Evolutionary conservation across 1,140 invertebrate species (phyloP).

Genomic region (Ostrea denselamellosa): DNA sequence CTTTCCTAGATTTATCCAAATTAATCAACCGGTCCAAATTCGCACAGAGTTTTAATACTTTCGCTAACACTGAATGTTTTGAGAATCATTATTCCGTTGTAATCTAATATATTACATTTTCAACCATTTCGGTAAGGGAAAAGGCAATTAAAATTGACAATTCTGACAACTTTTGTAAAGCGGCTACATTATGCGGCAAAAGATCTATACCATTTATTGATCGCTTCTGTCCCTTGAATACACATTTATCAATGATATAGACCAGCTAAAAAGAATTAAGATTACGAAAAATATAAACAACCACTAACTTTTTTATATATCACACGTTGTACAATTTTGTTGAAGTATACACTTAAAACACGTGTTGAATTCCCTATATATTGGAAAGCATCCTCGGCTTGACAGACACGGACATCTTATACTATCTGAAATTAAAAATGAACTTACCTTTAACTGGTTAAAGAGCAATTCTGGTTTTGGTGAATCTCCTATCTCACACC

Average conservation of each 20-base stretch:
- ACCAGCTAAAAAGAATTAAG: too few species aligned
- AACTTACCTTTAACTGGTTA: neutral
- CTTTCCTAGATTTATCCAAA: neutral
- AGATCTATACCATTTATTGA: too few species aligned
- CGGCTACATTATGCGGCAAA: too few species aligned
- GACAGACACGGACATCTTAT: too few species aligned
- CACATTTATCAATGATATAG: too few species aligned
- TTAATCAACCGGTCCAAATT: neutral
- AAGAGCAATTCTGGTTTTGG: constrained; percentile 3
- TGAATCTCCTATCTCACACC: constrained; percentile 32
- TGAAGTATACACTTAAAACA: too few species aligned
- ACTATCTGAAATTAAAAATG: neutral
- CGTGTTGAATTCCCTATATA: too few species aligned
- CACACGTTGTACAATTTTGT: too few species aligned
- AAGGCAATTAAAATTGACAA: neutral
- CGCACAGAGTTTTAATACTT: neutral
- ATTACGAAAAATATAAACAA: too few species aligned
- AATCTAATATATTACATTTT: neutral
- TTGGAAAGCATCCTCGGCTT: too few species aligned
- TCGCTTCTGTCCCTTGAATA: too few species aligned
- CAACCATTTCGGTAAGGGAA: neutral
- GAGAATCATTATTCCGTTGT: neutral
- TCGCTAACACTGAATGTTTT: neutral
- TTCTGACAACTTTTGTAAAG: neutral
- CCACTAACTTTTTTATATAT: too few species aligned